Base-by-base conservation (phyloP, 2,888 invertebrate species). In the Cataglyphis albicans region DNA sequence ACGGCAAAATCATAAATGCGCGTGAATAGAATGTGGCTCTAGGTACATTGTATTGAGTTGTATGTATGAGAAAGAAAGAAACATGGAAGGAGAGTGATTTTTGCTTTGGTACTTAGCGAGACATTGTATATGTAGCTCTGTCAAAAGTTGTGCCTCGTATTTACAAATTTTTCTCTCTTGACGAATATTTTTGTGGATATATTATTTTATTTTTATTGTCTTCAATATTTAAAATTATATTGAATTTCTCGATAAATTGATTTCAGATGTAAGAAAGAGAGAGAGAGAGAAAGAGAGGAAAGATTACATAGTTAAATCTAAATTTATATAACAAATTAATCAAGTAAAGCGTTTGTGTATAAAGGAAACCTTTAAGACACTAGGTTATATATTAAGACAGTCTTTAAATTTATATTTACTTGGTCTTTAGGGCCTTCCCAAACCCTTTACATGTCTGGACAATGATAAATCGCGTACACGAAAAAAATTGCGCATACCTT, bases 361-460 rank as follows among this genome's bases (percentile, higher is more conserved):
- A 41, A 48, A 74, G 35, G 21, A 32, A 32, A 38, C 29, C 10
- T 57, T 32, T 41, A 4, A 32, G 44, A 44, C 15, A 18, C 29
- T 2, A 48, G 44, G 35, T 74, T 61, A 41, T 41, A 44, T 5
- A 78, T 78, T 44, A n/a, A 68, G 57, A 68, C 41, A 55, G 29
- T 57, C 18, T 38, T 65, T 41, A 48, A 59, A 72, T 72, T 72
- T 48, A 61, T 70, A 78, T 78, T 70, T 80, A 32, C 21, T 48
- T 32, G 59, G 15, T 48, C n/a, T 52, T 52, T 15, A 32, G 21
- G 70, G 32, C 32, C 44, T 12, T 15, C 3, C 41, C 41, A 41
- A 78, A 70, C 78, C 70, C 57, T 70, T 78, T 78, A 78, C 59
- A 25, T 78, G 78, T 78, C 78, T 35, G 44, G 59, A 70, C 78